Evolutionary conservation across 30 jellyfish, hydroid and myxozoan genomes (phyloP), one percentile per base, ranked within the genome.

Genomic region (Hydra vulgaris): DNA sequence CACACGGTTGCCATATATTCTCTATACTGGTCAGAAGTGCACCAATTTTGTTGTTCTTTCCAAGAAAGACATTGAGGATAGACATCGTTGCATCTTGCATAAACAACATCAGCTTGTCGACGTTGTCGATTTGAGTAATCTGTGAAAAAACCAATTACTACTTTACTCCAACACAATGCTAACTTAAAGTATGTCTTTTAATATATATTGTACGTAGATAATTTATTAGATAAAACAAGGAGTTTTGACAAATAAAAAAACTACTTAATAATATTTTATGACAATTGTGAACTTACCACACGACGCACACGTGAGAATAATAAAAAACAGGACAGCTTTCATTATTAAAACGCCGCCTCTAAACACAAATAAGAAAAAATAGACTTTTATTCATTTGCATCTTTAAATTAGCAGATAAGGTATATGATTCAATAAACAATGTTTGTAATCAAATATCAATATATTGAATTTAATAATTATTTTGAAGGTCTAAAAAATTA

Each of bases 1-100:
- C 85, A 78, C 23, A 78, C 85, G 1, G 85, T 78, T 0, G 76
- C 77, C 85, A 78, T 78, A 27, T 78, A 78, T 17, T 78, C 85
- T 1, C 69, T 78, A 23, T 78, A 78, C 79, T 40, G 80, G 17
- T 55, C 80, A 22, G 27, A 53, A 18, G 80, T 22, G 53, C 85
- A 78, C 85, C 66, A 53, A 0, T 75, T 75, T 0, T 54, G 54
- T 7, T 7, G 56, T 21, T 24, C 76, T 78, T 78, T 78, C 85
- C 85, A 78, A 21, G 66, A 52, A 16, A 23, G 25, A 53, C 85
- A 78, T 61, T 78, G 85, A 18, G 66, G 79, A 40, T 78, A 78
- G 20, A 75, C 69, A 27, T 78, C 69, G 23, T 78, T 78, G 77
- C 85, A 78, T 53, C 52, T 74, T 16, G 70, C 79, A 18, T 54